A percentile compares a stretch with the other conserved stretches of the same genome.
Evolutionary conservation across 2,797 vertebrate species (phyloP).

Genomic region (Hoplostethus mediterraneus): DNA sequence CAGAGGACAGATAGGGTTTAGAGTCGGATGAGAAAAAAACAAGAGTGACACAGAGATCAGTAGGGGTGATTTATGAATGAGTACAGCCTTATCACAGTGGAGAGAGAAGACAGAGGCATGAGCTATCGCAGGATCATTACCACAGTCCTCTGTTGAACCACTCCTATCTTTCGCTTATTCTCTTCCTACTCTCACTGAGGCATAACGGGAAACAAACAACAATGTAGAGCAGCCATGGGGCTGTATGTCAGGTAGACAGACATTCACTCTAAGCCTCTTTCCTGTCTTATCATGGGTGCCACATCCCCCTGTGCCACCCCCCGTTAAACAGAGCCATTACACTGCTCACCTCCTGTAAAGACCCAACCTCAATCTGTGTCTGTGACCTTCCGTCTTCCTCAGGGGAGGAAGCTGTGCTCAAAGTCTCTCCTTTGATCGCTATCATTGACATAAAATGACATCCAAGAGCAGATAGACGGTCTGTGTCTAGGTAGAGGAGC

Average conservation of each 20-base stretch:
- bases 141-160: slow-evolving; percentile 30
- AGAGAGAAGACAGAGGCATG: slow-evolving; percentile 34
- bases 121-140: slow-evolving; percentile 55
- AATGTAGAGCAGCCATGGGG: slow-evolving; percentile 27
- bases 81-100: slow-evolving; percentile 56
- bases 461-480: too few relatives aligned
- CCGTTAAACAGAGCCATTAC: slow-evolving; percentile 16
- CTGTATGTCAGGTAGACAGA: slow-evolving; percentile 20
- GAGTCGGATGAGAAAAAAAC: slow-evolving; percentile 37
- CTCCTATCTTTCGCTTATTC: slow-evolving; percentile 14
- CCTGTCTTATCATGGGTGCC: slow-evolving; percentile 4
- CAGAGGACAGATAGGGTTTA: slow-evolving; percentile 33
- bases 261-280: slow-evolving; percentile 13
- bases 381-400: too few relatives aligned
- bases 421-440: too few relatives aligned
- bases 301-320: slow-evolving; percentile 5
- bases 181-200: slow-evolving; percentile 38
- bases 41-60: slow-evolving; percentile 38
- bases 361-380: neutral
- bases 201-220: slow-evolving; percentile 51
- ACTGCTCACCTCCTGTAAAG: slow-evolving; percentile 3
- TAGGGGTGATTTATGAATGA: slow-evolving; percentile 29
- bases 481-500: too few relatives aligned
- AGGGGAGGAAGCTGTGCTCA: too few relatives aligned
- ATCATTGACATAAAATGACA: too few relatives aligned